Evolutionary conservation across 2,888 invertebrate genomes (phyloP), one percentile per base, ranked within the genome.

Genomic region (Liopterus haemorrhoidalis): DNA sequence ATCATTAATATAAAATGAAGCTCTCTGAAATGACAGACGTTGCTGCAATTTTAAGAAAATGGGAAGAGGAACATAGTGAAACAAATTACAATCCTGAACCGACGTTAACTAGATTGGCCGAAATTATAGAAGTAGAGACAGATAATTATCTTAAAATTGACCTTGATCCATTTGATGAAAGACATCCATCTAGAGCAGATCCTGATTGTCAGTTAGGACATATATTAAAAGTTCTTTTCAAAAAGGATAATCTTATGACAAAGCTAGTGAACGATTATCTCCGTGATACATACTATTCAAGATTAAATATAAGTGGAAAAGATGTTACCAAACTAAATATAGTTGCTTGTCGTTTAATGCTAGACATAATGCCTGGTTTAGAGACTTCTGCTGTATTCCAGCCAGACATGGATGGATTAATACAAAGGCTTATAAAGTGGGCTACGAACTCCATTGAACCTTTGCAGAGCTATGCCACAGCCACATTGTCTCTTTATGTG

Each of bases 131-230:
- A 70, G 74, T 80, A 6, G 94, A 96, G 69, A 89, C 88, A 24
- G 92, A 94, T 64, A 87, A 86, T 50, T 97, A 94, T 62, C 78
- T 89, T 70, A 93, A 94, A 65, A 89, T 91, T 73, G 95, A 97
- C 70, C 96, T 96, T 0, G 97, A 99, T 70, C 97, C 97, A 0
- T 92, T 97, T 63, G 97, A 99, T 70, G 94, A 97, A 66, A 73
- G 96, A 28, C 96, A 97, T 71, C 97, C 97, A 1, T 91, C 91
- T 9, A 73, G 93, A 46, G 87, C 91, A 0, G 92, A 95, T 73
- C 95, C 96, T 0, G 84, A 86, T 54, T 93, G 93, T 60, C 84
- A 87, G 20, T 76, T 95, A 33, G 97, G 97, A 0, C 86, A 90
- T 55, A 80, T 94, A 36, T 76, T 97, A 33, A 96, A 95, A 71